Evolutionary conservation across 2,888 invertebrate species (phyloP), one percentile per base, ranked within the genome.

Genomic region (Leptinotarsa juncta): DNA sequence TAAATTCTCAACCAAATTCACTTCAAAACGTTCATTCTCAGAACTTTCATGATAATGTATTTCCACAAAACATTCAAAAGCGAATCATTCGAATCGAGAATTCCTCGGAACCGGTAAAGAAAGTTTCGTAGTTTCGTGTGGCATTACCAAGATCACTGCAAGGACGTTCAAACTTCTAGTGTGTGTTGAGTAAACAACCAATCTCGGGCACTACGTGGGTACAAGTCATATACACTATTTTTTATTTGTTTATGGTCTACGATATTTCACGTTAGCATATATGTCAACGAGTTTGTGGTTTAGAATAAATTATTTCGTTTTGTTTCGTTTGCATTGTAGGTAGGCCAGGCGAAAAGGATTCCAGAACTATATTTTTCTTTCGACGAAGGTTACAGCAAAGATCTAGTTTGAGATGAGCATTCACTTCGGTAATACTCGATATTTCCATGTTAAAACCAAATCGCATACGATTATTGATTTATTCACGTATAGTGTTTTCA

Each of bases 151-250:
- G 74, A 74, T 75, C 72, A 75, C 65, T 18, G 65, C 77, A 77
- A 77, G 77, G 77, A 74, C 74, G 77, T 77, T 77, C 74, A 77
- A 72, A 75, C 70, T 60, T 75, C 26, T 26, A 65, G 60, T 62
- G 42, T 65, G 69, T 51, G 68, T 50, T 48, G 70, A 62, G 70
- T 76, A 65, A 75, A 75, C 68, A 67, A 10, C 62, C 42, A 62
- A 26, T 12, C 42, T 15, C 7, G 51, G 15, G 18, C 14, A 57
- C 2, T 62, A 32, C 15, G 16, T 51, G 32, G 2, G n/a, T 62
- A 32, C 12, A 62, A 32, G 12, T n/a, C 16, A 62, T 18, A 16
- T 12, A 42, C 10, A 42, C 12, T 42, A 42, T 42, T 42, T 42
- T 57, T 18, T 4, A 32, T 32, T 62, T 62, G 42, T 62, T 62